phyloP scores from a whole-genome alignment of 2,113 vertebrate species.

The Xyrauchen texanus region DNA sequence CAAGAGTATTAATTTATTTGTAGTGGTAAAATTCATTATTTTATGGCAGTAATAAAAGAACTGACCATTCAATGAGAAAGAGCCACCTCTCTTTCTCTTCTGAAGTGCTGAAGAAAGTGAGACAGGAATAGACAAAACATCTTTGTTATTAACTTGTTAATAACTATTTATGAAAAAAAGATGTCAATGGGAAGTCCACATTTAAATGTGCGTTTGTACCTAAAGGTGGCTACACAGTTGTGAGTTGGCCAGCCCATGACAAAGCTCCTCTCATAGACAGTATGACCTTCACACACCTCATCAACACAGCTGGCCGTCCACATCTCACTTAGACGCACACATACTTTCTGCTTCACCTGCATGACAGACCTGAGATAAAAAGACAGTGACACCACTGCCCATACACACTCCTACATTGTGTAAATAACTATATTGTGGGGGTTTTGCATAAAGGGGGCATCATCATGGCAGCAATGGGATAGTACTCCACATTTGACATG shows the following conservation, averaged over 20 bases:
- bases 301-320: conserved; percentile 90
- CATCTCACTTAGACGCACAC: conserved; percentile 85
- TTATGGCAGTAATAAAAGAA: background rate
- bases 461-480: too few species aligned
- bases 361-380: conserved; percentile 71
- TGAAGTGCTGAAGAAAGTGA: conserved; percentile 75
- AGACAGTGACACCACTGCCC: too few species aligned
- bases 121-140: too few species aligned
- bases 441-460: too few species aligned
- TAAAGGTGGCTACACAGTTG: conserved; percentile 93
- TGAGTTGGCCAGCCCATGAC: conserved; percentile 94
- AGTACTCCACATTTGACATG: too few species aligned
- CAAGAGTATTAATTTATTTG: conserved; percentile 1
- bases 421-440: too few species aligned
- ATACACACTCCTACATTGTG: too few species aligned
- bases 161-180: too few species aligned
- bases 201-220: conserved; percentile 69
- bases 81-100: conserved; percentile 92
- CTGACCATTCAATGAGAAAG: conserved; percentile 87
- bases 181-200: background rate
- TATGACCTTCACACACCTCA: conserved; percentile 90
- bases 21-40: background rate
- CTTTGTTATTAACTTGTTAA: too few species aligned
- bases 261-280: conserved; percentile 81
- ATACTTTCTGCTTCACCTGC: conserved; percentile 85